Percentiles rank a stretch among this genome's conserved stretches.
Conservation (phyloP, 2,888 invertebrate genomes). For the Leptarthrus brevirostris region DNA sequence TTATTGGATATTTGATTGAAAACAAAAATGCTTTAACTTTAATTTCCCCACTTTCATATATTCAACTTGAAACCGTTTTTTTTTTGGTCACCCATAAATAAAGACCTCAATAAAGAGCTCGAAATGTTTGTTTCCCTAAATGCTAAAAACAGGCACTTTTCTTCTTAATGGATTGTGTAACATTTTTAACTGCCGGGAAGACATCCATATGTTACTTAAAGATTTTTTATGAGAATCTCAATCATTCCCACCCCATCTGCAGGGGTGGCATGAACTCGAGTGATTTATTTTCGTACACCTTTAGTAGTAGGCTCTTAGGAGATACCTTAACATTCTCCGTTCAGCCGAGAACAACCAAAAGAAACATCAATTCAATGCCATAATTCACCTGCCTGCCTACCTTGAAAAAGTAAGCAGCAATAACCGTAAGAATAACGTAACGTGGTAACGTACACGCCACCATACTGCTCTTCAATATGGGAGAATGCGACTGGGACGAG, state of each 20-base stretch:
- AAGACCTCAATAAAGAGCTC: too few species aligned
- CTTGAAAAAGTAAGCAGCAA: slow-evolving; percentile 30
- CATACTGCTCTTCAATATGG: slow-evolving; percentile 12
- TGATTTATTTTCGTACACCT: slow-evolving; percentile 22
- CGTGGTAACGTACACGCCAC: slow-evolving; percentile 21
- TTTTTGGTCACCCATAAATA: too few species aligned
- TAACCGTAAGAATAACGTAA: slow-evolving; percentile 20
- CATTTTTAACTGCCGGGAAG: slow-evolving; percentile 21
- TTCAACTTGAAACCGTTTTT: too few species aligned
- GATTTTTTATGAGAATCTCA: slow-evolving; percentile 14
- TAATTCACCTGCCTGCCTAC: slow-evolving; percentile 43
- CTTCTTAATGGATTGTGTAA: not conserved
- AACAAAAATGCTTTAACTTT: too few species aligned
- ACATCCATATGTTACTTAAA: slow-evolving; percentile 10
- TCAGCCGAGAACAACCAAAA: not conserved
- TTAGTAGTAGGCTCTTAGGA: slow-evolving; percentile 5
- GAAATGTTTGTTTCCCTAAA: too few species aligned
- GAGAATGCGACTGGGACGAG: slow-evolving; percentile 7
- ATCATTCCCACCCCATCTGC: slow-evolving; percentile 15
- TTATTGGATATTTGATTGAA: too few species aligned
- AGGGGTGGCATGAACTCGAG: slow-evolving; percentile 34
- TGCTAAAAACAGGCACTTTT: not conserved
- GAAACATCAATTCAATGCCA: slow-evolving; percentile 14
- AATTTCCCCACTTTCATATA: too few species aligned
- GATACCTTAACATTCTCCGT: slow-evolving; percentile 2